A percentile compares a stretch with the other conserved stretches of the same genome.
Conservation (phyloP, 2,797 vertebrate species). For the Varecia variegata region DNA sequence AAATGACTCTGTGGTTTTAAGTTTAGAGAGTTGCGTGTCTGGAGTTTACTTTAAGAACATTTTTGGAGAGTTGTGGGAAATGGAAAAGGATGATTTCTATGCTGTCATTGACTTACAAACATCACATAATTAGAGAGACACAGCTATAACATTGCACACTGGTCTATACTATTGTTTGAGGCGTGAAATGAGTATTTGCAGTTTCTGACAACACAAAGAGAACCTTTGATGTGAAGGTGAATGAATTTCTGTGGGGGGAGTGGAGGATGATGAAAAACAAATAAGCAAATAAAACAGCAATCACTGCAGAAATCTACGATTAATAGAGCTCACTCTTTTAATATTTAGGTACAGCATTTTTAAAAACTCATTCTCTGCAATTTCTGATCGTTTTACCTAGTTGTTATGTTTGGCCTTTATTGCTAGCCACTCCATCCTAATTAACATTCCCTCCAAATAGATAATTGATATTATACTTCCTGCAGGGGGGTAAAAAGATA, state of each 20-base stretch:
- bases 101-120: not conserved
- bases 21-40: not conserved
- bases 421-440: not conserved
- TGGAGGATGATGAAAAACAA: slow-evolving; percentile 58
- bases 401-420: not conserved
- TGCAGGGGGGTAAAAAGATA: not conserved
- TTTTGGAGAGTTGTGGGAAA: not conserved
- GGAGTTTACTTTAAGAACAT: not conserved
- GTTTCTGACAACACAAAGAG: slow-evolving; percentile 56
- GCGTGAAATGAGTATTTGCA: slow-evolving; percentile 54
- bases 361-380: not conserved
- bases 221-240: slow-evolving; percentile 40
- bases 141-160: not conserved
- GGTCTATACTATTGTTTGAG: slow-evolving; percentile 26
- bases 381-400: slow-evolving; percentile 19
- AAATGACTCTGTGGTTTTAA: not conserved
- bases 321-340: slow-evolving; percentile 23
- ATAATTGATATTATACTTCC: not conserved
- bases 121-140: slow-evolving; percentile 36
- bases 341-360: not conserved
- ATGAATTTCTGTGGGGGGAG: slow-evolving; percentile 35
- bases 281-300: slow-evolving; percentile 45
- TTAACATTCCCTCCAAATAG: not conserved
- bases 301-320: slow-evolving; percentile 27
- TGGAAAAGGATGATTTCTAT: not conserved